Percentiles rank a stretch among this genome's conserved stretches.
Conservation (phyloP, 2,888 invertebrate genomes). For the Deilephila elpenor region DNA sequence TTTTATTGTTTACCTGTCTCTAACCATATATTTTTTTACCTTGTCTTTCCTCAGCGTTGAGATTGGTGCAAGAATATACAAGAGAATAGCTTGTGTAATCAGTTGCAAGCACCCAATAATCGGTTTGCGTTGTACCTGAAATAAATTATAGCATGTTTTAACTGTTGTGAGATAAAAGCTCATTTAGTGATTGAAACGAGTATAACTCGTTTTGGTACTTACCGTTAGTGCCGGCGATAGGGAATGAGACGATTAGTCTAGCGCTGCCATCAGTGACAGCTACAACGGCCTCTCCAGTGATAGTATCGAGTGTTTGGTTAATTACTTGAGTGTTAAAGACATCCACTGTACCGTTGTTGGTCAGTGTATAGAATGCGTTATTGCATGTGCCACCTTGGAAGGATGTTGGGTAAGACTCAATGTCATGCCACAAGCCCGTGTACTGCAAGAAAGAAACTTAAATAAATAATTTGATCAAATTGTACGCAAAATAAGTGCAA, state of each 20-base stretch:
- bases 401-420: slow-evolving; percentile 58
- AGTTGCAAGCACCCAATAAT: slow-evolving; percentile 87
- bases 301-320: slow-evolving; percentile 55
- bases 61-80: slow-evolving; percentile 85
- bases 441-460: slow-evolving; percentile 49
- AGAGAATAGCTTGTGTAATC: slow-evolving; percentile 86
- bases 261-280: slow-evolving; percentile 82
- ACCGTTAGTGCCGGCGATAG: slow-evolving; percentile 67
- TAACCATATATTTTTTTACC: slow-evolving; percentile 42
- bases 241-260: slow-evolving; percentile 86
- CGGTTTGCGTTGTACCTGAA: slow-evolving; percentile 52
- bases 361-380: slow-evolving; percentile 57
- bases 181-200: neutral
- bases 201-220: slow-evolving; percentile 32
- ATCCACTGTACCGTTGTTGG: slow-evolving; percentile 42
- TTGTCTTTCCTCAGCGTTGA: slow-evolving; percentile 47
- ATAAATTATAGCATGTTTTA: slow-evolving; percentile 35
- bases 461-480: too few species aligned
- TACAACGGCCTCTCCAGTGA: slow-evolving; percentile 56
- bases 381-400: slow-evolving; percentile 65
- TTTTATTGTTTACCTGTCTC: too few species aligned
- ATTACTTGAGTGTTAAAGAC: slow-evolving; percentile 61
- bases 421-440: slow-evolving; percentile 62
- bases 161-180: neutral
- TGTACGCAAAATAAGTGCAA: too few species aligned